These are phyloP conservation scores for Brachionus sp. DNA, from an alignment of 1,140 invertebrate genomes.

Conservation along the genomic window DNA sequence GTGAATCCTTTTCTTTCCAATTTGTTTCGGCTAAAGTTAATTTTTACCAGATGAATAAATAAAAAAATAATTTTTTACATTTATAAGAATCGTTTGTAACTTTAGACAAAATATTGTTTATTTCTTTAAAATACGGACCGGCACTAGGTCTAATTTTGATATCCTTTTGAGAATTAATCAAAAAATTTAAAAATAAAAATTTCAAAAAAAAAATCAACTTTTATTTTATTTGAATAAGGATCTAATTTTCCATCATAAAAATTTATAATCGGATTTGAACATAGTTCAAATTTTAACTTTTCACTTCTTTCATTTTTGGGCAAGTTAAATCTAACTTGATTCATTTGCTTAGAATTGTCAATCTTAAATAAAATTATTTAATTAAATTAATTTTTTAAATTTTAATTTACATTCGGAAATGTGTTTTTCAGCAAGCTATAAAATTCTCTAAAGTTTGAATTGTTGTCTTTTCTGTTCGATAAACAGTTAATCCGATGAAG, in stretches of 20 bases:
- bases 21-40: constrained; percentile 5
- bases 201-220: constrained; percentile 9
- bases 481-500: constrained; percentile 5
- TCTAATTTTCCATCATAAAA: constrained; percentile 21
- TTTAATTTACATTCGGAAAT: neutral
- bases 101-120: neutral
- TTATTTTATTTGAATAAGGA: constrained; percentile 17
- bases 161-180: neutral
- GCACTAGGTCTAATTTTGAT: neutral
- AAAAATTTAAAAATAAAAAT: neutral
- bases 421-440: neutral
- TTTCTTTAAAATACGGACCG: neutral
- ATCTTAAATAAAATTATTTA: neutral
- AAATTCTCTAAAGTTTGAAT: neutral
- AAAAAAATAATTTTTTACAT: neutral
- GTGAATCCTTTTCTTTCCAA: constrained; percentile 39
- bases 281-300: neutral
- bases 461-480: neutral
- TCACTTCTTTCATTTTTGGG: neutral
- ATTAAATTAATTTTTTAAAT: neutral
- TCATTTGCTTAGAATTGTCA: neutral
- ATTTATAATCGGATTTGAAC: constrained; percentile 5
- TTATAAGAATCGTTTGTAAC: constrained; percentile 15
- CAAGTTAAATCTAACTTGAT: neutral
- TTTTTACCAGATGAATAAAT: neutral